Percentiles rank a stretch among this genome's conserved stretches.
These are phyloP conservation scores for Eupithecia dodoneata DNA, from an alignment of 2,888 invertebrate genomes.

Conservation along the genomic window DNA sequence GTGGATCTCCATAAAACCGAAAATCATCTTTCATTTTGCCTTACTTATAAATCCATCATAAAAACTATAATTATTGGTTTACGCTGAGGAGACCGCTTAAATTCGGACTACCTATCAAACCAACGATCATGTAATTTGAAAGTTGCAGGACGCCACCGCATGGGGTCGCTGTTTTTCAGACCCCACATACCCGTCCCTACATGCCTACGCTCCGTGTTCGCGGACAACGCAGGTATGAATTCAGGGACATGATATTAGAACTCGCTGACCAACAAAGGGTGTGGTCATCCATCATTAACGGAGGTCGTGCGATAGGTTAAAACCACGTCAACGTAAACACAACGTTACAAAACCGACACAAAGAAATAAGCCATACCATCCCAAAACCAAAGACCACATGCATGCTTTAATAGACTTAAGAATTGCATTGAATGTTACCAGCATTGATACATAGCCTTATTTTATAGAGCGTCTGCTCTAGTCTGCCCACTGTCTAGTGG, in stretches of 20 bases:
- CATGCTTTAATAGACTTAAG: too few relatives aligned
- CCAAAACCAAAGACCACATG: too few relatives aligned
- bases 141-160: conserved; percentile 16
- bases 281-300: too few relatives aligned
- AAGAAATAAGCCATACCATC: too few relatives aligned
- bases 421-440: too few relatives aligned
- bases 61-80: not conserved
- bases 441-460: too few relatives aligned
- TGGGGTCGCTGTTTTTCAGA: conserved; percentile 30
- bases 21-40: not conserved
- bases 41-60: not conserved
- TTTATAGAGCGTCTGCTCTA: too few relatives aligned
- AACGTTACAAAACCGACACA: too few relatives aligned
- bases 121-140: conserved; percentile 7
- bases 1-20: not conserved
- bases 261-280: too few relatives aligned
- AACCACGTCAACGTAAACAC: too few relatives aligned
- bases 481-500: too few relatives aligned
- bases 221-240: conserved; percentile 11
- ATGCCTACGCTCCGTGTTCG: conserved; percentile 16
- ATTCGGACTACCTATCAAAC: not conserved
- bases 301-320: too few relatives aligned
- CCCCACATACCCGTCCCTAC: conserved; percentile 33
- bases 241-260: not conserved
- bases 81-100: not conserved